Evolutionary conservation across 2,797 vertebrate genomes (phyloP), one percentile per base, ranked within the genome.

Genomic region (Lithobates pipiens): DNA sequence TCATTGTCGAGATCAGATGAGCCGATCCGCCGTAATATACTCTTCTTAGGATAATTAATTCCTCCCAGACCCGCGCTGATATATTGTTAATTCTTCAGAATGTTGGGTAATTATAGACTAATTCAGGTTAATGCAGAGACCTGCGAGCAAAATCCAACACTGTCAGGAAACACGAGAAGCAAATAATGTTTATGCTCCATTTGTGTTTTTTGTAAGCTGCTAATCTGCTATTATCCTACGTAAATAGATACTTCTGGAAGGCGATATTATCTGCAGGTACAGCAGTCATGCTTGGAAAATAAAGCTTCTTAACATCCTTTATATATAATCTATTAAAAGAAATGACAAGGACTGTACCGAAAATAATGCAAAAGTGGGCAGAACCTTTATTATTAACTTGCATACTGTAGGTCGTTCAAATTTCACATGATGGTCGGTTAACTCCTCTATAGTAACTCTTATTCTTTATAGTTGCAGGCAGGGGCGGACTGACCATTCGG

Each of bases 121-220:
- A 78, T 78, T 68, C 76, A 46, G 76, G 36, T 44, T 78, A 67
- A 78, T 78, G 63, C 16, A 7, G 39, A 29, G 61, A 68, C 61
- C 23, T 36, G n/a, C 61, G 1, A 67, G 76, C 57, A 68, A 68
- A 27, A 44, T 65, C 21, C 25, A 16, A 44, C 39, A 42, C 18
- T 39, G 70, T 9, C 34, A 72, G 70, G n/a, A 46, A 77, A 27
- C 39, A 65, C 23, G 36, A 65, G 11, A 63, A 39, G 21, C 11
- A 36, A 77, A 77, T 77, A 16, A 25, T 76, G 57, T n/a, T 36
- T 36, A 10, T 18, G 5, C 16, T 61, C 18, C 16, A 23, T 18
- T 8, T 5, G 7, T 50, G 13, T 29, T 29, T 29, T 50, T 72
- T 72, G 21, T 36, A 44, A 74, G 21, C 72, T 36, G 42, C 39